Conservation (phyloP, 2,888 invertebrate genomes). For the Drosophila demipolita region DNA sequence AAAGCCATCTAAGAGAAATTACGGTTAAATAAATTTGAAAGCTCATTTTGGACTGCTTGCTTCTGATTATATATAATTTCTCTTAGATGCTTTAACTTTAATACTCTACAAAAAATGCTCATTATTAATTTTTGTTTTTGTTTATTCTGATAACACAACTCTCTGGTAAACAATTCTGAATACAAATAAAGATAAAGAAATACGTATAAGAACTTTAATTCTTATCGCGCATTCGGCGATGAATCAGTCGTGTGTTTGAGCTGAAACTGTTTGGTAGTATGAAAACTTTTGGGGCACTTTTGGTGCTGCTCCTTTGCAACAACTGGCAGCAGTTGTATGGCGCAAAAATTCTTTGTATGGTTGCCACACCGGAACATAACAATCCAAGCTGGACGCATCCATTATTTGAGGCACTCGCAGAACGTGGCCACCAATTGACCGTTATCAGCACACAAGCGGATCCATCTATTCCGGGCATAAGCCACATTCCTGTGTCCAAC, state of each 20-base stretch:
- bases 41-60: no score
- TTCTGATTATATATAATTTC: no score
- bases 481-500: constrained; percentile 26
- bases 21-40: no score
- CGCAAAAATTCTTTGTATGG: constrained; percentile 60
- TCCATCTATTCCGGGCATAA: constrained; percentile 14
- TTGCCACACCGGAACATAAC: constrained; percentile 52
- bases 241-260: constrained; percentile 45
- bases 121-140: constrained; percentile 3
- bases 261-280: constrained; percentile 24
- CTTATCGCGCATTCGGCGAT: constrained; percentile 36
- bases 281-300: constrained; percentile 20
- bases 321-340: constrained; percentile 35
- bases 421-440: constrained; percentile 54
- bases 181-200: background rate
- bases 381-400: constrained; percentile 64
- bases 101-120: background rate
- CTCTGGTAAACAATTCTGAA: background rate
- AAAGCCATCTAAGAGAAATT: constrained; percentile 14
- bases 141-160: constrained; percentile 5
- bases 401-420: constrained; percentile 51
- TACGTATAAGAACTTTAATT: no score
- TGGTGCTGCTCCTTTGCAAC: constrained; percentile 19
- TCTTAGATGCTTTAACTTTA: constrained; percentile 1
- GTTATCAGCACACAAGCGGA: constrained; percentile 37